Base-by-base conservation (phyloP, 2,113 vertebrate species). In the Scalopus aquaticus region DNA sequence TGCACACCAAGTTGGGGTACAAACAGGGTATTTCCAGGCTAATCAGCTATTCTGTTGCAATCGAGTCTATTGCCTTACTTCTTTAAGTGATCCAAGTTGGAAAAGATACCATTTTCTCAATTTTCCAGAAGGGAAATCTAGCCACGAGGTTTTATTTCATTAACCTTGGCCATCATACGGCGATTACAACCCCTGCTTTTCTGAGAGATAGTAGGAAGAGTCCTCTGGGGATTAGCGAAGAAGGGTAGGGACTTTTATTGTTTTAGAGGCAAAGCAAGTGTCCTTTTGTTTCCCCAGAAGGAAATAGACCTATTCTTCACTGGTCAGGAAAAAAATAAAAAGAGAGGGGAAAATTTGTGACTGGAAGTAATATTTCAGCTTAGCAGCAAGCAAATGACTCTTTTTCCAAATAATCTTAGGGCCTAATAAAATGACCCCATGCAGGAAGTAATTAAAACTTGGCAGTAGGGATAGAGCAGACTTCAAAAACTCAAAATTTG, bases 381-480 rank as follows among this genome's bases (percentile, higher is more conserved):
- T 64, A 92, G 80, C 39, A 88, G 44, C 2, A 28, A 96, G 60
- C 39, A 90, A 69, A 83, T 96, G 69, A 81, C 81, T 94, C 91
- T 95, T 67, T 49, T 93, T 78, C 62, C 85, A 60, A 88, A 93
- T 77, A 90, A 91, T 90, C 81, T 85, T 42, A 88, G 80, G 42
- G 32, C 93, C 77, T 42, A 70, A 94, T 42, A 95, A 46, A 94
- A 95, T 35, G 79, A 78, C 67, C 28, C 42, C 73, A 73, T 72
- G 65, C 37, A 82, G 81, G 58, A 96, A 95, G 94, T 90, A 81
- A 95, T 96, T 96, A 95, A 95, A 95, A 95, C 49, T 81, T 95
- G 82, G 91, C 69, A 88, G 32, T 51, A 24, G 44, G 72, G 44
- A 92, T 9, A 62, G 46, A 39, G 19, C 73, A 79, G 42, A 70